These are phyloP conservation scores for Cephalopterus ornatus DNA, from an alignment of 2,113 vertebrate species.

Conservation along the genomic window DNA sequence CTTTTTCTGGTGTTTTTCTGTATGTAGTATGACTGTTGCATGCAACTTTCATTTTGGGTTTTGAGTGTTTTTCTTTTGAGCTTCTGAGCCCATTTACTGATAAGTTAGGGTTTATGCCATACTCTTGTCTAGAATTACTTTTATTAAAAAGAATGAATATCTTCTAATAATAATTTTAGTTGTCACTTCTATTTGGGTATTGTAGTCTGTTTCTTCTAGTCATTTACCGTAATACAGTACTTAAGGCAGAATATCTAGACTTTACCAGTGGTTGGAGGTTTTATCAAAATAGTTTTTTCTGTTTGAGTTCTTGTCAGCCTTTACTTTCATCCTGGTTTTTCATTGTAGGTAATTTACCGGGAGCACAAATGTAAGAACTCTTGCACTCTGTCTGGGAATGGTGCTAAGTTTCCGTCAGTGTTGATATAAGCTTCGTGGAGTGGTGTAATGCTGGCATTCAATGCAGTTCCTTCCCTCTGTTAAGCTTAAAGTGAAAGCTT, in stretches of 20 bases:
- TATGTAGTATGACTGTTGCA: not conserved
- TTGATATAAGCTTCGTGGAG: not conserved
- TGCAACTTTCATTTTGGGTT: not conserved
- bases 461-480: not conserved
- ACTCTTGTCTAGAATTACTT: not conserved
- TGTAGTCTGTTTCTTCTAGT: not conserved
- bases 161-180: not conserved
- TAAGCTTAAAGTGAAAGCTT: not conserved
- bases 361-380: not conserved
- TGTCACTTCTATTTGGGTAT: not conserved
- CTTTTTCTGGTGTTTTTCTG: not conserved
- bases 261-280: not conserved
- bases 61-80: not conserved
- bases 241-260: not conserved
- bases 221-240: not conserved
- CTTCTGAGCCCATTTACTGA: not conserved
- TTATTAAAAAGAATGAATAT: not conserved
- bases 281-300: not conserved
- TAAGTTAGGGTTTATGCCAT: not conserved
- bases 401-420: not conserved
- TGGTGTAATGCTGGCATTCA: not conserved
- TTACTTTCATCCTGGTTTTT: not conserved
- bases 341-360: not conserved
- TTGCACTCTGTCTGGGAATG: accelerated
- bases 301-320: not conserved